Evolutionary conservation across 2,888 invertebrate species (phyloP), one percentile per base, ranked within the genome.

Genomic region (Phyllotreta striolata): DNA sequence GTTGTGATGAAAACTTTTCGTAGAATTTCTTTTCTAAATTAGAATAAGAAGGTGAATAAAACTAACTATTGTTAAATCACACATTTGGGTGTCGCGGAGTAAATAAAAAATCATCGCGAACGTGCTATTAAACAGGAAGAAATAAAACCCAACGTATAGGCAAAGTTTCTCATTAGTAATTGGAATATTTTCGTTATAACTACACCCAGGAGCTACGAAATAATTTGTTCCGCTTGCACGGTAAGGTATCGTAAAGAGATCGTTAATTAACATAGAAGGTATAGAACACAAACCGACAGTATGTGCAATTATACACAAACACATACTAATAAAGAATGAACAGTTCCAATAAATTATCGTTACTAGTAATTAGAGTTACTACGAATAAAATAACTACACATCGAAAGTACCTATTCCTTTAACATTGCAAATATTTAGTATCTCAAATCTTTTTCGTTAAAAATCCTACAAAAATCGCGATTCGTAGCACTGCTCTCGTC

Each of bases 141-240:
- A 84, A 81, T 85, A 86, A 78, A 89, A 90, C 66, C 86, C 85
- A 70, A 85, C 83, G 77, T 87, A 86, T 70, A 88, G 84, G 52
- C 85, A 85, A 68, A 82, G 85, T 1, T 78, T 77, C 86, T 85
- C 68, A 84, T 83, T 52, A 90, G 83, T 62, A 81, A 78, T 70
- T 81, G 81, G 65, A 80, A 81, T 14, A 80, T 73, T 72, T 81
- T 81, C 1, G 81, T 81, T 10, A 79, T 75, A 39, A 78, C 74
- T 24, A 81, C 68, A 3, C 79, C 80, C 24, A 78, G 72, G 10
- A 77, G 67, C 76, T 12, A 78, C 66, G 64, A 76, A 79, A 62
- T 76, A 71, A 14, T 77, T 73, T 10, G 69, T 67, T 6, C 77
- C 68, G n/a, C 74, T 70, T 46, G 57, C 64, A 14, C 71, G 66